These are phyloP conservation scores for Hydropsyche tenuis DNA, from an alignment of 1,140 invertebrate species.

Conservation along the genomic window DNA sequence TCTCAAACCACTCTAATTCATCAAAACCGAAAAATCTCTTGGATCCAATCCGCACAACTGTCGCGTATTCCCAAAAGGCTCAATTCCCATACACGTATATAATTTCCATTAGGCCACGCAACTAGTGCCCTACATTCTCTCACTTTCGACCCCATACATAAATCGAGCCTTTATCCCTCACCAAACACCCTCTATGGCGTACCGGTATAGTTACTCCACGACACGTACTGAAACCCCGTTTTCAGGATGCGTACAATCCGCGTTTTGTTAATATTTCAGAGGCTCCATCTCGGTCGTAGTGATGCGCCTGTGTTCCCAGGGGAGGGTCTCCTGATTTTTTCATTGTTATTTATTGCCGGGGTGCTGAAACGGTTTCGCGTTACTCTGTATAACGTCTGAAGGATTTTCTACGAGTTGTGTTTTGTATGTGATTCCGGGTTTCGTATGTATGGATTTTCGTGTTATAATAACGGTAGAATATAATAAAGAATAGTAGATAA, in stretches of 20 bases:
- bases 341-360: constrained; percentile 32
- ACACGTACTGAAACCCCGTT: too few species aligned
- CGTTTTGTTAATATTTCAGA: constrained; percentile 31
- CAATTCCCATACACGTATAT: not conserved
- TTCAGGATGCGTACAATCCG: constrained; percentile 9
- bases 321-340: constrained; percentile 28
- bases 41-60: not conserved
- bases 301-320: not conserved
- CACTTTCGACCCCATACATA: not conserved
- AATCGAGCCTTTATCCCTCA: too few species aligned
- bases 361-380: constrained; percentile 19
- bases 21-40: too few species aligned
- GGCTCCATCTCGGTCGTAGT: constrained; percentile 13
- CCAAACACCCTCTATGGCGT: too few species aligned
- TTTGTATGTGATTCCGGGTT: too few species aligned
- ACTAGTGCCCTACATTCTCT: constrained; percentile 15
- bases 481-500: too few species aligned
- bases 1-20: too few species aligned
- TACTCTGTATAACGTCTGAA: constrained; percentile 7
- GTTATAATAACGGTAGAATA: too few species aligned
- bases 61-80: not conserved
- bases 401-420: not conserved
- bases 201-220: too few species aligned
- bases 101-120: constrained; percentile 19
- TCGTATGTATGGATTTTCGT: too few species aligned